phyloP scores from a whole-genome alignment of 2,888 invertebrate genomes.

The Euproctis similis region DNA sequence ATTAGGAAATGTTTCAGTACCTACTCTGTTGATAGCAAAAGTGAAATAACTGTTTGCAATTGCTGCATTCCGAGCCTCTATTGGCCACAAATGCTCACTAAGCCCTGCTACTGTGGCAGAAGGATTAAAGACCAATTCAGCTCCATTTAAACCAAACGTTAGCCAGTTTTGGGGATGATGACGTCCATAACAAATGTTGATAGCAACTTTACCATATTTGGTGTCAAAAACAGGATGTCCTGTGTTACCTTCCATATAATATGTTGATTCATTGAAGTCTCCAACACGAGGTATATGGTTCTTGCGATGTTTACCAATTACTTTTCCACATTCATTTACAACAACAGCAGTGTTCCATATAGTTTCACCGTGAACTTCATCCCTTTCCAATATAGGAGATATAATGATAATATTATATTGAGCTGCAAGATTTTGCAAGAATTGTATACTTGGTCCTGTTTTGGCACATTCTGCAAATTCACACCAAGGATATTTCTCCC shows the following conservation, averaged over 20 bases:
- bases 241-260: constrained; percentile 96
- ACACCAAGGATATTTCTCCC: constrained; percentile 97
- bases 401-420: constrained; percentile 94
- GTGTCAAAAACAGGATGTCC: constrained; percentile 97
- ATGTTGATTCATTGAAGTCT: constrained; percentile 99
- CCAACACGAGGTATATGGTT: constrained; percentile 99
- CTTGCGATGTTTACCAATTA: constrained; percentile 96
- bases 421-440: constrained; percentile 85
- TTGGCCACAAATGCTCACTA: constrained; percentile 95
- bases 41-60: constrained; percentile 97
- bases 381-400: constrained; percentile 96
- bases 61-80: constrained; percentile 97
- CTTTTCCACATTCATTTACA: constrained; percentile 88
- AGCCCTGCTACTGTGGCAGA: constrained; percentile 91
- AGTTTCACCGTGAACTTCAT: constrained; percentile 87
- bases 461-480: constrained; percentile 96
- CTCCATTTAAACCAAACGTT: constrained; percentile 98
- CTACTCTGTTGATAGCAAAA: constrained; percentile 95
- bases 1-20: constrained; percentile 87
- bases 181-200: constrained; percentile 98
- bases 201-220: constrained; percentile 89
- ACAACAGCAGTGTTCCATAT: constrained; percentile 98
- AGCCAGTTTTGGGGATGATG: constrained; percentile 99
- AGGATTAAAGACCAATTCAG: constrained; percentile 99
- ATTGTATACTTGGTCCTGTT: constrained; percentile 88